Conservation (phyloP, 2,113 vertebrate species). For the Indri indri region DNA sequence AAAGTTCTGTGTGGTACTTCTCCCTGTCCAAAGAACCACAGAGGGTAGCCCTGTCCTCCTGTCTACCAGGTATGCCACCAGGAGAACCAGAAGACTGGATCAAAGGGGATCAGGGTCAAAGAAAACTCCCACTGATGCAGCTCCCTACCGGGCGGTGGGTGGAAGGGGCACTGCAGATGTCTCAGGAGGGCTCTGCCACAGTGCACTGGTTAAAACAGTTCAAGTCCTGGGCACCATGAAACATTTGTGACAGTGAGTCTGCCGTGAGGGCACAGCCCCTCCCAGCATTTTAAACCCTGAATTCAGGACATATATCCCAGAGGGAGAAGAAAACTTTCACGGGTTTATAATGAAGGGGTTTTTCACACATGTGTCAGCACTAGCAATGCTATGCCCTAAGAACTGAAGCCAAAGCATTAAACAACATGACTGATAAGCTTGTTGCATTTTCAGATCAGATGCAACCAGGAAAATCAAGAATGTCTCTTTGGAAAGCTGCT, state of each 20-base stretch:
- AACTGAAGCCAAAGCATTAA: conserved; percentile 1
- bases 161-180: background rate
- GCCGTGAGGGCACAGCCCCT: background rate
- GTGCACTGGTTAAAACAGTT: background rate
- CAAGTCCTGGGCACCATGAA: background rate
- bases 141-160: background rate
- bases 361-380: background rate
- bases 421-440: background rate
- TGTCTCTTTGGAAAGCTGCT: background rate
- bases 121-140: background rate
- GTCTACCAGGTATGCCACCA: background rate
- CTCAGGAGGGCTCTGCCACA: background rate
- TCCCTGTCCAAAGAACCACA: background rate
- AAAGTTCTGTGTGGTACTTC: background rate
- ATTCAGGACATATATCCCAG: background rate
- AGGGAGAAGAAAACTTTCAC: conserved; percentile 21
- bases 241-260: background rate
- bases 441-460: background rate
- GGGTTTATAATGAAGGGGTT: background rate
- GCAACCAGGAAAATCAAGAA: background rate
- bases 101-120: background rate
- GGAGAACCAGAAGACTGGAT: background rate
- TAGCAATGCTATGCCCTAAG: background rate
- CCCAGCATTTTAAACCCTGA: background rate
- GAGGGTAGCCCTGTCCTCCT: background rate